These are phyloP conservation scores for Drosophila histrio DNA, from an alignment of 2,888 invertebrate genomes.

Conservation along the genomic window DNA sequence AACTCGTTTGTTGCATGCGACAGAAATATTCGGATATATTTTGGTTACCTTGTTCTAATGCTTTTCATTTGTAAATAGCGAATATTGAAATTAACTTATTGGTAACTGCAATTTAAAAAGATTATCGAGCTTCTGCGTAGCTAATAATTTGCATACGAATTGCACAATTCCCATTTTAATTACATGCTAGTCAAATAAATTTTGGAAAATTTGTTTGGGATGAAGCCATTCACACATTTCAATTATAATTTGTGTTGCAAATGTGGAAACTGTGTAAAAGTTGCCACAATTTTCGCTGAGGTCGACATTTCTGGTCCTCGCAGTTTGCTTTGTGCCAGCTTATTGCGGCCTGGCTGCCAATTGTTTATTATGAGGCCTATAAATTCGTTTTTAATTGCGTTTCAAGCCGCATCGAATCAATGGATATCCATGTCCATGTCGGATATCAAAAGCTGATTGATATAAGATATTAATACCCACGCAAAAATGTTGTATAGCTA, in stretches of 20 bases:
- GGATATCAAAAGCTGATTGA: not conserved
- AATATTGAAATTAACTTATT: slow-evolving; percentile 22
- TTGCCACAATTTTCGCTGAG: slow-evolving; percentile 30
- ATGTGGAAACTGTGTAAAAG: not conserved
- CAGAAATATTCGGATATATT: slow-evolving; percentile 10
- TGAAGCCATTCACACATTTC: slow-evolving; percentile 27
- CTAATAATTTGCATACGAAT: slow-evolving; percentile 49
- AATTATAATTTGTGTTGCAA: slow-evolving; percentile 49
- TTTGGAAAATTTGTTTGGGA: slow-evolving; percentile 28
- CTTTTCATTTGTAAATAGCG: slow-evolving; percentile 40
- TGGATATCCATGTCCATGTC: not conserved
- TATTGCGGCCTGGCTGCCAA: slow-evolving; percentile 28
- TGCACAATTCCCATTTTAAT: slow-evolving; percentile 62
- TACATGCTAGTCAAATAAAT: slow-evolving; percentile 54
- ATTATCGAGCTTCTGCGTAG: not conserved
- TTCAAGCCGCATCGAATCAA: not conserved
- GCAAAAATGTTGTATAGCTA: not conserved
- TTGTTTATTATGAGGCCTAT: slow-evolving; percentile 20
- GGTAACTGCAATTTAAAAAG: slow-evolving; percentile 14
- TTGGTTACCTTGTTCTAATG: slow-evolving; percentile 38
- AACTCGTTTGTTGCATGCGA: slow-evolving; percentile 42
- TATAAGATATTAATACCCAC: not conserved
- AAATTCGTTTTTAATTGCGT: slow-evolving; percentile 39
- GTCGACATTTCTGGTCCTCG: slow-evolving; percentile 32
- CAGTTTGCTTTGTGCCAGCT: slow-evolving; percentile 24